Evolutionary conservation across 2,888 invertebrate genomes (phyloP).

Genomic region (Biston stratarius): DNA sequence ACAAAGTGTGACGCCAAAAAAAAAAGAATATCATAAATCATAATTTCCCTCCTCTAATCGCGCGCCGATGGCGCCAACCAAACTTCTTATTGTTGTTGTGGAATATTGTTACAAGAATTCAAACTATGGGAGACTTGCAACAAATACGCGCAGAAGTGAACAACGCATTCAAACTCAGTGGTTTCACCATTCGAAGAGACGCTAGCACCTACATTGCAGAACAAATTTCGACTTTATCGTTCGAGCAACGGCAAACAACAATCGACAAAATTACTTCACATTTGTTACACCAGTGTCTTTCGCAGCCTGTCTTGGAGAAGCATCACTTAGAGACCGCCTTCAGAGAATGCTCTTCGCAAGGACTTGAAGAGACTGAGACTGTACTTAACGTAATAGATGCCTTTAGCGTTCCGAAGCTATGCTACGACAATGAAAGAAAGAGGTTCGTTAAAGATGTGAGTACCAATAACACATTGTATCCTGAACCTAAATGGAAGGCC

Average conservation of each 20-base stretch:
- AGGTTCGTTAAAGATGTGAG: slow-evolving; percentile 88
- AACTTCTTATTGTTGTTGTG: no score
- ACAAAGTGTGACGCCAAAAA: no score
- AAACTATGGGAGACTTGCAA: slow-evolving; percentile 72
- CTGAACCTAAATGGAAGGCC: slow-evolving; percentile 89
- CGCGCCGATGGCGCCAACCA: no score
- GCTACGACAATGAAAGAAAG: slow-evolving; percentile 91
- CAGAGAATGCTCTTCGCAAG: slow-evolving; percentile 87
- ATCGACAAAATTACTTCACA: slow-evolving; percentile 92
- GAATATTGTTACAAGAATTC: no score
- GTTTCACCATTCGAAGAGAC: slow-evolving; percentile 91
- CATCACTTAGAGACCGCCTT: slow-evolving; percentile 91
- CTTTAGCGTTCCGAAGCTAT: slow-evolving; percentile 92
- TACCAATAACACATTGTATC: slow-evolving; percentile 79
- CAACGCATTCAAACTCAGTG: slow-evolving; percentile 91
- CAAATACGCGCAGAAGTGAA: slow-evolving; percentile 87
- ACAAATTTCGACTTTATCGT: slow-evolving; percentile 87
- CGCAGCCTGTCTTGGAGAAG: slow-evolving; percentile 90
- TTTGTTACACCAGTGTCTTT: slow-evolving; percentile 91
- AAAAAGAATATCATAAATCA: no score
- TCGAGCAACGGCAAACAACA: slow-evolving; percentile 88
- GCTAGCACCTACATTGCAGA: slow-evolving; percentile 91
- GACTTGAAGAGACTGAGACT: slow-evolving; percentile 90
- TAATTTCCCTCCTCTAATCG: no score
- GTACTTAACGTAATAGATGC: slow-evolving; percentile 93